These are phyloP conservation scores for Standfussiana lucernea DNA, from an alignment of 2,888 invertebrate genomes.

Conservation along the genomic window DNA sequence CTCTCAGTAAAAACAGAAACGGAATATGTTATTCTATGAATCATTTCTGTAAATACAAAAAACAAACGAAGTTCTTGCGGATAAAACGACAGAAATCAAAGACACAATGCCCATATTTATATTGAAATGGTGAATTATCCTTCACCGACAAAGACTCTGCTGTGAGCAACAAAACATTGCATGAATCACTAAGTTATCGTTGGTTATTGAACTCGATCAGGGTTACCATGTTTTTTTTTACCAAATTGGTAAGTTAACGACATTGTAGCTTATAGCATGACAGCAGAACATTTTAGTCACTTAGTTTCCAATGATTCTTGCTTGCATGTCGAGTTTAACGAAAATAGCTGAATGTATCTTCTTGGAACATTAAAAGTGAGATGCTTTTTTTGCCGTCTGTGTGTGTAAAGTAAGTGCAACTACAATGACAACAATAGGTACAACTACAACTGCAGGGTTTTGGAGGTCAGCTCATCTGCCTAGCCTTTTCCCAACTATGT, in stretches of 20 bases:
- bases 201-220: constrained; percentile 66
- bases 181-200: constrained; percentile 67
- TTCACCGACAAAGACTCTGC: constrained; percentile 48
- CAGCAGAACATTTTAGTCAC: background rate
- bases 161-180: constrained; percentile 58
- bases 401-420: background rate
- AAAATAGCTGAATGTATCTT: background rate
- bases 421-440: too few species aligned
- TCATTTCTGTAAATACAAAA: constrained; percentile 11
- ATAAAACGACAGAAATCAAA: constrained; percentile 30
- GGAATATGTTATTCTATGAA: constrained; percentile 19
- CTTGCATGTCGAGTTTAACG: background rate
- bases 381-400: background rate
- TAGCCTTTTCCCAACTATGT: too few species aligned
- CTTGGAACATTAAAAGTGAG: too few species aligned
- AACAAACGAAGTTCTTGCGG: background rate
- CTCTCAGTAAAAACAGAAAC: background rate
- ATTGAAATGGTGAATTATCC: constrained; percentile 61
- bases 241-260: constrained; percentile 15
- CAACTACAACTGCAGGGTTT: too few species aligned
- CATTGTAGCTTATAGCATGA: constrained; percentile 16
- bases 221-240: constrained; percentile 54
- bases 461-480: too few species aligned
- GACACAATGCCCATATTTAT: constrained; percentile 41
- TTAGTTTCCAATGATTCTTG: background rate